phyloP scores from a whole-genome alignment of 2,888 invertebrate genomes.

The Ceraclea dissimilis region DNA sequence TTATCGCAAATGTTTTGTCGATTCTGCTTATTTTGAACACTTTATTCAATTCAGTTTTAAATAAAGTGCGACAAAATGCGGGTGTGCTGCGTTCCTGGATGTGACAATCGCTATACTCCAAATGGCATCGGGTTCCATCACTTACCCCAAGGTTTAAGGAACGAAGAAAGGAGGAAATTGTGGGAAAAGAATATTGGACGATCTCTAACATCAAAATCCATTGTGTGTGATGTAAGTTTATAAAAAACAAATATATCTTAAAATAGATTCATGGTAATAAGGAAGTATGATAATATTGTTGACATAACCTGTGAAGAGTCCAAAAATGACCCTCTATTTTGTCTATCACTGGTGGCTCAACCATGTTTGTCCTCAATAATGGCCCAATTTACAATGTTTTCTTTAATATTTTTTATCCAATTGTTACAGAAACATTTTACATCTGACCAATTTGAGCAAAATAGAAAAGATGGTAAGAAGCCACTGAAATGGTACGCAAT shows the following conservation, averaged over 20 bases:
- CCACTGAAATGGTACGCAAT: conserved; percentile 13
- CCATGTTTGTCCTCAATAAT: too few species aligned
- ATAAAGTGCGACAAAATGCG: conserved; percentile 8
- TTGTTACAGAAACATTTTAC: conserved; percentile 14
- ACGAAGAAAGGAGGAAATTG: conserved; percentile 10
- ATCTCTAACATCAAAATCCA: conserved; percentile 8
- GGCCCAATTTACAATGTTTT: too few species aligned
- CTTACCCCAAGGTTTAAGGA: conserved; percentile 12
- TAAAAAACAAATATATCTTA: background rate
- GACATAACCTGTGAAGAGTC: too few species aligned
- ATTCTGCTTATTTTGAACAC: too few species aligned
- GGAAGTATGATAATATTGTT: too few species aligned
- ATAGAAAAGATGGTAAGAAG: conserved; percentile 8
- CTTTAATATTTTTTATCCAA: background rate
- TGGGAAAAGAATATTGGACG: conserved; percentile 15
- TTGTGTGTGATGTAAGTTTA: conserved; percentile 11
- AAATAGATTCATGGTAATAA: too few species aligned
- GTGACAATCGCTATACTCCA: conserved; percentile 3
- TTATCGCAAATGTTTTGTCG: too few species aligned
- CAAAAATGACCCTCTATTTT: too few species aligned
- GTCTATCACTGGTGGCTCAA: too few species aligned
- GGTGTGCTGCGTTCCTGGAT: conserved; percentile 13
- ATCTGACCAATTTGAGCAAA: conserved; percentile 10
- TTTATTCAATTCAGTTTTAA: too few species aligned
- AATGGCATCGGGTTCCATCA: conserved; percentile 6